A percentile compares a stretch with the other conserved stretches of the same genome.
phyloP scores from a whole-genome alignment of 1,140 invertebrate genomes.

The Aphelenchoides fujianensis region DNA sequence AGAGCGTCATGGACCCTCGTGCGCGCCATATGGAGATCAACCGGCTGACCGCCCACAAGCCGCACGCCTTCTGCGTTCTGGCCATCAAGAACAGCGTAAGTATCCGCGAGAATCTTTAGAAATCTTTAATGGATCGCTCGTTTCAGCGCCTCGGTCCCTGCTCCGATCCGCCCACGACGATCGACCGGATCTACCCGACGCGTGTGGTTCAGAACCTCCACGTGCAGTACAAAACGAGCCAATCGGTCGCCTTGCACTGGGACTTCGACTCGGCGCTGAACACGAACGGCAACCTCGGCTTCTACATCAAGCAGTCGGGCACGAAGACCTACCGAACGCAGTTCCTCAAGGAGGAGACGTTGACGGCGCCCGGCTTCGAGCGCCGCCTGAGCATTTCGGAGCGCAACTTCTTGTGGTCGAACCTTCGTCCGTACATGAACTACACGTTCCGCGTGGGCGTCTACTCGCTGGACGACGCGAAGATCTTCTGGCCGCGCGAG shows the following conservation, averaged over 20 bases:
- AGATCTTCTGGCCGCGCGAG: slow-evolving; percentile 55
- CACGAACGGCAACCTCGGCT: slow-evolving; percentile 35
- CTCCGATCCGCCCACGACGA: slow-evolving; percentile 57
- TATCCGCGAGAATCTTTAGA: too few species aligned
- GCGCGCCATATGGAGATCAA: slow-evolving; percentile 51
- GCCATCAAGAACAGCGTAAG: slow-evolving; percentile 59
- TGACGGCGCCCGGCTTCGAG: slow-evolving; percentile 54
- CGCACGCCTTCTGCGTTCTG: slow-evolving; percentile 61
- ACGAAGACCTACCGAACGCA: slow-evolving; percentile 57
- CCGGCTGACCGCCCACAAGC: slow-evolving; percentile 47
- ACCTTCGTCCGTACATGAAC: slow-evolving; percentile 57
- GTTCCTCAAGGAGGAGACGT: slow-evolving; percentile 46
- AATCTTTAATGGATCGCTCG: too few species aligned
- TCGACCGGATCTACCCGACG: slow-evolving; percentile 45
- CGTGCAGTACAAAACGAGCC: slow-evolving; percentile 56
- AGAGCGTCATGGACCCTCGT: slow-evolving; percentile 36
- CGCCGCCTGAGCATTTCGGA: slow-evolving; percentile 40
- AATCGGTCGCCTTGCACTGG: slow-evolving; percentile 55
- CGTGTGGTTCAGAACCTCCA: slow-evolving; percentile 57
- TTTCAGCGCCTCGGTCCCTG: slow-evolving; percentile 61
- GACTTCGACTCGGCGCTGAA: slow-evolving; percentile 46
- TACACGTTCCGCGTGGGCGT: slow-evolving; percentile 60
- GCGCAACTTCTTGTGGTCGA: slow-evolving; percentile 45
- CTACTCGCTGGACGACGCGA: slow-evolving; percentile 40
- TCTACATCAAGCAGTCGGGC: slow-evolving; percentile 60